A percentile compares a stretch with the other conserved stretches of the same genome.
Conservation (phyloP, 92 coral and sea anemone genomes). For the Zoanthus gigantus region DNA sequence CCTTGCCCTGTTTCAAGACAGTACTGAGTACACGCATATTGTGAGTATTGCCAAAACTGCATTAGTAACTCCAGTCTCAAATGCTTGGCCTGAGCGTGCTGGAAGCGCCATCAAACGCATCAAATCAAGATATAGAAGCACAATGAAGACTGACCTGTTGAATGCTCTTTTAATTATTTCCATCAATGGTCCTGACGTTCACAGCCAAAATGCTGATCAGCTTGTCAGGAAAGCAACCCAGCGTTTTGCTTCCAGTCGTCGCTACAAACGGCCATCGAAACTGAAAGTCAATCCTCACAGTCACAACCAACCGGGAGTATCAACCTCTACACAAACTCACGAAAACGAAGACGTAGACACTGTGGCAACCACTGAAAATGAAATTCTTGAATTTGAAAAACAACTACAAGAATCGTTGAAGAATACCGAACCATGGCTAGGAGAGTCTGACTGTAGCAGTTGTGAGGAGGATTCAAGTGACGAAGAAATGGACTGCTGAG, state of each 20-base stretch:
- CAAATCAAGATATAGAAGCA: conserved; percentile 41
- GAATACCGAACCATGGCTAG: conserved; percentile 12
- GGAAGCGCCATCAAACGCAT: conserved; percentile 51
- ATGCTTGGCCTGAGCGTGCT: conserved; percentile 57
- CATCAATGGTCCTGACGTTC: conserved; percentile 36
- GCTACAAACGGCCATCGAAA: conserved; percentile 43
- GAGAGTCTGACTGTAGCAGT: conserved; percentile 24
- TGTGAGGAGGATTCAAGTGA: conserved; percentile 26
- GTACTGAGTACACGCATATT: conserved; percentile 42
- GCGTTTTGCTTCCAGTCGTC: conserved; percentile 53
- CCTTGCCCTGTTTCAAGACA: not conserved
- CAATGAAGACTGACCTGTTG: conserved; percentile 49
- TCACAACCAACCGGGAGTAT: conserved; percentile 13
- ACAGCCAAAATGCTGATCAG: conserved; percentile 27
- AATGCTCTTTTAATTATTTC: conserved; percentile 44
- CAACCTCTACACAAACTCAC: conserved; percentile 22
- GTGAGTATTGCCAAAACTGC: conserved; percentile 44
- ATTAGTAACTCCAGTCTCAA: conserved; percentile 49
- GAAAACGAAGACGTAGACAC: conserved; percentile 32
- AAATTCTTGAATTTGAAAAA: conserved; percentile 24
- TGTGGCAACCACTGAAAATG: conserved; percentile 16
- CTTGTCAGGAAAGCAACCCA: conserved; percentile 37
- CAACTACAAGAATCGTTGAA: conserved; percentile 28
- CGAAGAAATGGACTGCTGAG: conserved; percentile 22
- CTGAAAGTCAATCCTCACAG: conserved; percentile 12